Evolutionary conservation across 2,797 vertebrate genomes (phyloP).

Genomic region (Otus scops): DNA sequence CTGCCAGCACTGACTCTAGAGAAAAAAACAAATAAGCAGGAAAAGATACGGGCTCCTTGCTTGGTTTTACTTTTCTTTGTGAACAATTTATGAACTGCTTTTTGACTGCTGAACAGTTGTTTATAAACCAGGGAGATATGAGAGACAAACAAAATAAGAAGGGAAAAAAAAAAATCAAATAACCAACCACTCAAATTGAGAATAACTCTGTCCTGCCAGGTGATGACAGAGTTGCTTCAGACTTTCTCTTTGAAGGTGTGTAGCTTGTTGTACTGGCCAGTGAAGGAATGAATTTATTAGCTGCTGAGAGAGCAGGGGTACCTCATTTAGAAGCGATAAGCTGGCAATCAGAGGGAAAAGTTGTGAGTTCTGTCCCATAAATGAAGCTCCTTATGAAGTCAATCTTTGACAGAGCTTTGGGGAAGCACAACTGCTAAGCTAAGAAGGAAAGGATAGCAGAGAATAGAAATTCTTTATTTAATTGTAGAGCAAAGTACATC

Average conservation of each 20-base stretch:
- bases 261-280: background rate
- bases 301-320: background rate
- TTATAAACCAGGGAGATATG: conserved; percentile 2
- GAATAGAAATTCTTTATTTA: background rate
- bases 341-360: background rate
- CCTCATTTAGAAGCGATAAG: background rate
- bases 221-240: conserved; percentile 1
- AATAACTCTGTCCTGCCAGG: background rate
- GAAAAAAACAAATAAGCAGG: background rate
- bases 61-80: background rate
- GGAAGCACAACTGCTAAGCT: background rate
- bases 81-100: conserved; percentile 5
- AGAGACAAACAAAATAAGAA: background rate
- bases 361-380: background rate
- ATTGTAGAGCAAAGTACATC: background rate
- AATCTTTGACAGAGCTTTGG: background rate
- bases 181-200: background rate
- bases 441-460: background rate
- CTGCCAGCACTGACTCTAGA: background rate
- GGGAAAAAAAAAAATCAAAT: background rate
- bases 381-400: background rate
- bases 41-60: background rate
- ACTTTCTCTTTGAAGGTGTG: background rate
- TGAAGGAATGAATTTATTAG: background rate
- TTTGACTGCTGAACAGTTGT: background rate